A percentile compares a stretch with the other conserved stretches of the same genome.
These are phyloP conservation scores for Cynaeus angustus DNA, from an alignment of 2,888 invertebrate species.

Conservation along the genomic window DNA sequence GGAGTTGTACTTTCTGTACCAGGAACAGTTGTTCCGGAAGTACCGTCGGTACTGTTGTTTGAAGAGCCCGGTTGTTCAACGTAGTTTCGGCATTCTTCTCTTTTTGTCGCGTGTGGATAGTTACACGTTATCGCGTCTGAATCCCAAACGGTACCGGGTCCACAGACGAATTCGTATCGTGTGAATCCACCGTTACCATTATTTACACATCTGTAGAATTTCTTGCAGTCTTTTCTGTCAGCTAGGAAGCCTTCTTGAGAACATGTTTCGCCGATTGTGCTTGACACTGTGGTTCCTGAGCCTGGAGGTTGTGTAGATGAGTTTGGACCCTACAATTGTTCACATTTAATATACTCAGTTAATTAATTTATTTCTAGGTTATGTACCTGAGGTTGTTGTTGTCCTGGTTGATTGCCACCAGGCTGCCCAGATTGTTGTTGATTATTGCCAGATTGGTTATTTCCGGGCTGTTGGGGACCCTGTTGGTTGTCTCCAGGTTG, in stretches of 20 bases:
- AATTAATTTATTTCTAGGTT: conserved; percentile 66
- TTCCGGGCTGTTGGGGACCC: conserved; percentile 32
- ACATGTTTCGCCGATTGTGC: conserved; percentile 54
- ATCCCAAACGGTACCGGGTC: conserved; percentile 83
- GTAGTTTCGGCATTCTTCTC: conserved; percentile 49
- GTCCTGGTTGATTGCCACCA: conserved; percentile 27
- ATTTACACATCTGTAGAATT: conserved; percentile 65
- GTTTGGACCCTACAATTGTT: conserved; percentile 17
- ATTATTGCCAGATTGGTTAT: conserved; percentile 46
- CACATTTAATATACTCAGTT: conserved; percentile 11
- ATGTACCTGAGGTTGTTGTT: conserved; percentile 42
- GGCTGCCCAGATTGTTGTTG: conserved; percentile 10
- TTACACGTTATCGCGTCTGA: conserved; percentile 80
- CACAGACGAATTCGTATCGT: conserved; percentile 80
- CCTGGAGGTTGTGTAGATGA: neutral
- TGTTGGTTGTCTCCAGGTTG: conserved; percentile 37
- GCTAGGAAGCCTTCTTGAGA: conserved; percentile 64
- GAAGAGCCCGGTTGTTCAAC: conserved; percentile 63
- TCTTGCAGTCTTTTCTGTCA: conserved; percentile 64
- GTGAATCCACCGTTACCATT: conserved; percentile 73
- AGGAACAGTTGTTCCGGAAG: conserved; percentile 45
- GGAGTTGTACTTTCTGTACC: conserved; percentile 52
- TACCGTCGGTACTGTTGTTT: conserved; percentile 53
- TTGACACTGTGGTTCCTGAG: conserved; percentile 43
- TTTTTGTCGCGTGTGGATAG: conserved; percentile 75